phyloP scores from a whole-genome alignment of 2,113 vertebrate species.

The Mola mola region DNA sequence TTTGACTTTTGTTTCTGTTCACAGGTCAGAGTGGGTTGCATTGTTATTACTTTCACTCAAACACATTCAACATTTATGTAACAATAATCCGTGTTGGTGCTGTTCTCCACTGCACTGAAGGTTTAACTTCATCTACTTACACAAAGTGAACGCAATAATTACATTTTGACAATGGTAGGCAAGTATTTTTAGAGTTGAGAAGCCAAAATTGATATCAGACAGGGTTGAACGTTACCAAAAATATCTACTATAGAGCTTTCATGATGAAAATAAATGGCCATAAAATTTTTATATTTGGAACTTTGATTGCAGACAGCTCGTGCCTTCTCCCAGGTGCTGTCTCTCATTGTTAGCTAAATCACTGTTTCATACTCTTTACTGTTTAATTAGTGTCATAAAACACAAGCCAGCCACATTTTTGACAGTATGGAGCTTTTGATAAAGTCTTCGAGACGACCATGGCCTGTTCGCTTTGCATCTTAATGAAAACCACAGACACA shows the following conservation, averaged over 20 bases:
- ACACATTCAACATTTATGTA: too few species aligned
- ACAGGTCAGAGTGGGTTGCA: too few species aligned
- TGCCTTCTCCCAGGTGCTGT: constrained; percentile 17
- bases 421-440: constrained; percentile 44
- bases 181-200: constrained; percentile 4
- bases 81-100: too few species aligned
- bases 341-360: constrained; percentile 35
- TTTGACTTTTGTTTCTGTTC: too few species aligned
- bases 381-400: constrained; percentile 17
- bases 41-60: too few species aligned
- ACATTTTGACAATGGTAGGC: neutral
- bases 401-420: constrained; percentile 26
- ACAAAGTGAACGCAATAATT: too few species aligned
- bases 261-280: constrained; percentile 45
- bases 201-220: constrained; percentile 5
- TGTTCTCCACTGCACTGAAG: too few species aligned
- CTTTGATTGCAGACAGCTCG: constrained; percentile 36
- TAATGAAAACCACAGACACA: constrained; percentile 46
- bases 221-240: neutral
- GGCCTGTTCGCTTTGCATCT: constrained; percentile 24
- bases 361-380: constrained; percentile 20
- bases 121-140: too few species aligned
- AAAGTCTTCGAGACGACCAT: neutral
- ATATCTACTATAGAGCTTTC: constrained; percentile 18
- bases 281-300: constrained; percentile 18